phyloP scores from a whole-genome alignment of 2,797 vertebrate genomes.

The Oryzias sinensis region DNA sequence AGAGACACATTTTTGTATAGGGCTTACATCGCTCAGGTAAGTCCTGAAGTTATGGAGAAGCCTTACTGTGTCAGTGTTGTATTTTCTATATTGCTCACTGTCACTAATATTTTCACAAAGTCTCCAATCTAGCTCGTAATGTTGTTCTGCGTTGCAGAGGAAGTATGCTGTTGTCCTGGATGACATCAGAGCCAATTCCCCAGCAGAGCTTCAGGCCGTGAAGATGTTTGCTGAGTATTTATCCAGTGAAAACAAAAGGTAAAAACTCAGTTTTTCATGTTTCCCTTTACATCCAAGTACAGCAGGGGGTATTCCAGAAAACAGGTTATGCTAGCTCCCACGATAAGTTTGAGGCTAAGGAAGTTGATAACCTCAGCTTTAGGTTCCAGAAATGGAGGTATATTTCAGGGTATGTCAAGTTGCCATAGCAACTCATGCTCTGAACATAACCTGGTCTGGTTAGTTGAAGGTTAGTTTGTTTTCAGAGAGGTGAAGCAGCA shows the following conservation, averaged over 20 bases:
- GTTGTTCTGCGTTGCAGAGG: slow-evolving; percentile 67
- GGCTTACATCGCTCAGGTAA: slow-evolving; percentile 94
- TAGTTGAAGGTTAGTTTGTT: no score
- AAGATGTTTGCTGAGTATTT: slow-evolving; percentile 91
- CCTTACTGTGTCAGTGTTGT: not conserved
- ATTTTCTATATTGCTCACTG: not conserved
- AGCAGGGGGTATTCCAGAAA: no score
- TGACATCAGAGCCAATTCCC: slow-evolving; percentile 84
- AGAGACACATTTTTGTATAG: slow-evolving; percentile 93
- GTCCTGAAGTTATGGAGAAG: not conserved
- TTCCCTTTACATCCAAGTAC: not conserved
- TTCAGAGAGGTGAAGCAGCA: no score
- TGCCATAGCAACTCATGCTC: no score
- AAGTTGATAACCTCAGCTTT: no score
- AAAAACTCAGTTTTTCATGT: not conserved
- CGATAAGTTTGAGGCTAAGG: no score
- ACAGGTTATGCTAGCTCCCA: no score
- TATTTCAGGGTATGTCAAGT: no score
- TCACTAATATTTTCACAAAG: not conserved
- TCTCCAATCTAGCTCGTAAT: not conserved
- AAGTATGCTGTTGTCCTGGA: slow-evolving; percentile 94
- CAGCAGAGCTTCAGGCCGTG: slow-evolving; percentile 89
- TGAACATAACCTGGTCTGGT: no score
- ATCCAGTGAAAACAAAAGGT: slow-evolving; percentile 86
- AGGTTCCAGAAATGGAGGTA: no score